Base-by-base conservation (phyloP, 1,140 invertebrate genomes). In the Drosophila insularis region DNA sequence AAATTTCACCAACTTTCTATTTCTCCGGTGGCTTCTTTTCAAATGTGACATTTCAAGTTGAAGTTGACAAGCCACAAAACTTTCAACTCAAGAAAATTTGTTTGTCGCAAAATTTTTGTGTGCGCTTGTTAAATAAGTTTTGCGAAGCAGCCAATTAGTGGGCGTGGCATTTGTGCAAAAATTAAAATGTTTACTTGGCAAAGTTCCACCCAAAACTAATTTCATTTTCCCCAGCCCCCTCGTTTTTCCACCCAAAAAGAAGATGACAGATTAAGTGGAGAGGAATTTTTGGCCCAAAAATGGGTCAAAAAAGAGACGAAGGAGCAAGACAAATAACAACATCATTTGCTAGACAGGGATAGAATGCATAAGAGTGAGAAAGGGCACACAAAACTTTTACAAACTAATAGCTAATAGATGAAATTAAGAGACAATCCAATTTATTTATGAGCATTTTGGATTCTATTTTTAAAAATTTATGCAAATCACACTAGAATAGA, bases 121-220 rank as follows among this genome's bases (percentile, higher is more conserved):
- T 43, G 17, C 40, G 53, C 65, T 31, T 32, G 43, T 35, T 27
- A 14, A 39, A 63, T 46, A 55, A 53, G 19, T 27, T 54, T 40
- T 69, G 21, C 68, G 46, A 59, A 69, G 63, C 59, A 69, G 63
- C 67, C 74, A 86, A 85, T 85, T 85, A 85, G 75, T 76, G 80
- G 71, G 73, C 77, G 67, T 78, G 74, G 64, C 70, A 53, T 63
- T 68, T 74, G 23, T 50, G 31, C 35, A 23, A 74, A 50, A 71
- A 74, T 78, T 79, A 71, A 81, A 79, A 71, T 84, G 71, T 84
- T 84, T 71, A 71, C 79, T 81, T 71, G 53, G 55, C 66, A 35
- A 78, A 70, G 32, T 78, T 53, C 40, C 62, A 58, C 35, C 54
- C 53, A 19, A 61, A 59, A 74, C 68, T 65, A 65, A 43, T 60